Conservation (phyloP, 1,140 invertebrate genomes). For the Drosophila pallidifrons region DNA sequence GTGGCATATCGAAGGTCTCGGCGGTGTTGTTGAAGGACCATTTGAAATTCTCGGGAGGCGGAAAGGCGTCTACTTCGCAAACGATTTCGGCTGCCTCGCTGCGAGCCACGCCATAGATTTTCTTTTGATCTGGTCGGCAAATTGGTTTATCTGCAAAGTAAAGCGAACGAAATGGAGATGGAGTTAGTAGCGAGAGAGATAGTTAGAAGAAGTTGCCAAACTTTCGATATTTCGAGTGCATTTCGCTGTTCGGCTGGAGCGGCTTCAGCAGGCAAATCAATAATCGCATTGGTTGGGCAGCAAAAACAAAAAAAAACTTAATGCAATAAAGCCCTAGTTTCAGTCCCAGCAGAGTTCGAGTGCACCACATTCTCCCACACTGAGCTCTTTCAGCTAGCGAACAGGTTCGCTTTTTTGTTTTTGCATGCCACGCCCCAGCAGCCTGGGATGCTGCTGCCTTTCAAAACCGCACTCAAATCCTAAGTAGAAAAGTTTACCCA, state of each 20-base stretch:
- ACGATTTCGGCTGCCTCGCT: slow-evolving; percentile 92
- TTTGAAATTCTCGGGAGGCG: slow-evolving; percentile 92
- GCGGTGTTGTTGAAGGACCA: slow-evolving; percentile 96
- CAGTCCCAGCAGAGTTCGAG: slow-evolving; percentile 27
- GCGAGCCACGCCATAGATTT: slow-evolving; percentile 93
- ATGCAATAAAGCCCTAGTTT: slow-evolving; percentile 47
- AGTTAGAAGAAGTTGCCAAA: slow-evolving; percentile 32
- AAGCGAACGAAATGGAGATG: slow-evolving; percentile 1
- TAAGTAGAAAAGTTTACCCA: slow-evolving; percentile 71
- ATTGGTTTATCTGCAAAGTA: slow-evolving; percentile 91
- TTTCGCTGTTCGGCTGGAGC: slow-evolving; percentile 64
- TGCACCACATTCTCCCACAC: slow-evolving; percentile 26
- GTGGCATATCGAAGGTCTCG: slow-evolving; percentile 91
- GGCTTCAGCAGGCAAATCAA: slow-evolving; percentile 54
- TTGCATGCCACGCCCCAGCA: slow-evolving; percentile 36
- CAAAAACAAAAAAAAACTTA: slow-evolving; percentile 24
- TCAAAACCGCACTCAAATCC: slow-evolving; percentile 54
- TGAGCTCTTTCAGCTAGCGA: slow-evolving; percentile 1
- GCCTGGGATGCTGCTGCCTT: not conserved
- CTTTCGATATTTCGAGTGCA: slow-evolving; percentile 71
- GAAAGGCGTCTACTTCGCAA: slow-evolving; percentile 95
- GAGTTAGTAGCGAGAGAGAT: slow-evolving; percentile 1
- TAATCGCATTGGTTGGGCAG: slow-evolving; percentile 65
- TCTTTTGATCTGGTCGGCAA: slow-evolving; percentile 91
- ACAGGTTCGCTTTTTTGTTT: slow-evolving; percentile 37